Evolutionary conservation across 2,888 invertebrate genomes (phyloP).

Genomic region (Epinotia brunnichana): DNA sequence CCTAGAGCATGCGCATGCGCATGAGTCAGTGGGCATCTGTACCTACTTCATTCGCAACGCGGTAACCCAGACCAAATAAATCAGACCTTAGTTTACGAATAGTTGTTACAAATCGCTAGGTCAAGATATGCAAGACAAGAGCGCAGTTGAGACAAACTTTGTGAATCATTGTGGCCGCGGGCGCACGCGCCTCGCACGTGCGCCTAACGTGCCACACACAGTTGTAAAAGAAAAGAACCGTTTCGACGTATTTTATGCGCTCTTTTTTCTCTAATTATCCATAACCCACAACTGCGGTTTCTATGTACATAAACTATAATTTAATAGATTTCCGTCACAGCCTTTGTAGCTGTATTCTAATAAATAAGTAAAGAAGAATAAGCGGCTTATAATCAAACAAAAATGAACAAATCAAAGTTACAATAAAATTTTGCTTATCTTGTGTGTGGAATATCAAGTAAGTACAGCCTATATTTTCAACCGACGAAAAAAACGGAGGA

Average conservation of each 20-base stretch:
- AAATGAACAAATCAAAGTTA: no score
- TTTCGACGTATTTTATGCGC: not conserved
- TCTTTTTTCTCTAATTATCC: not conserved
- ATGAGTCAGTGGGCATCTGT: conserved; percentile 4
- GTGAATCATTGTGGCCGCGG: not conserved
- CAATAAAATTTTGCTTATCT: no score
- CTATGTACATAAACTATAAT: not conserved
- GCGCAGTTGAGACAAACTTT: not conserved
- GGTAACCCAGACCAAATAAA: not conserved
- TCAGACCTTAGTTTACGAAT: not conserved
- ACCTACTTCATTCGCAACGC: not conserved
- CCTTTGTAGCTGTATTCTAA: no score
- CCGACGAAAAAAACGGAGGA: no score
- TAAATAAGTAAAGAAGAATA: no score
- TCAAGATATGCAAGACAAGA: not conserved
- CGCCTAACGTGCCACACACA: not conserved
- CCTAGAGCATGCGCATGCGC: not conserved
- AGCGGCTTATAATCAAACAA: no score
- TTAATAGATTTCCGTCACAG: no score
- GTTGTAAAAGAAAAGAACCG: not conserved
- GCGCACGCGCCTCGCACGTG: conserved; percentile 18
- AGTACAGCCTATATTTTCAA: no score
- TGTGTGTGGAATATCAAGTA: no score
- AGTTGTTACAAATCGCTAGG: not conserved
- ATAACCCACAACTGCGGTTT: not conserved